These are phyloP conservation scores for Maccullochella peelii DNA, from an alignment of 2,113 vertebrate genomes.

Conservation along the genomic window DNA sequence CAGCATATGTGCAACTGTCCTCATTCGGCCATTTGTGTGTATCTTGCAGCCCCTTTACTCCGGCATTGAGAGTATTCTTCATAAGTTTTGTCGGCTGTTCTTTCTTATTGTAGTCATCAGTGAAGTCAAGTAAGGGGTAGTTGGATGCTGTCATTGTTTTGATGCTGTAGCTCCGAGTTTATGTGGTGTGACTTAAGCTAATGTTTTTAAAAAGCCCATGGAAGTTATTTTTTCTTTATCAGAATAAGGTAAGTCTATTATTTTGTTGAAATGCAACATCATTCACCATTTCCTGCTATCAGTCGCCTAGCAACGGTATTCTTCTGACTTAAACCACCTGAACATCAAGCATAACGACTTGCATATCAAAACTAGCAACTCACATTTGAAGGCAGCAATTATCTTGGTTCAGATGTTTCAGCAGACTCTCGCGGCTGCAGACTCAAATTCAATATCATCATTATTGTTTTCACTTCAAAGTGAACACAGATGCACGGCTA, in stretches of 20 bases:
- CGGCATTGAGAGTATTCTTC: background rate
- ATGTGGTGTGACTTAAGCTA: background rate
- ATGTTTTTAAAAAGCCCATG: background rate
- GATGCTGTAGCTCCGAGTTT: background rate
- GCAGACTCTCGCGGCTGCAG: background rate
- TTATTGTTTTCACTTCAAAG: background rate
- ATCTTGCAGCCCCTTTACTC: background rate
- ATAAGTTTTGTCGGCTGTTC: background rate
- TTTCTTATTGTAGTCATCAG: background rate
- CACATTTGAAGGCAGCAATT: background rate
- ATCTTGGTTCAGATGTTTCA: background rate
- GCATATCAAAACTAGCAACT: background rate
- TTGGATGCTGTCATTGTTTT: background rate
- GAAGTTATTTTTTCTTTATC: background rate
- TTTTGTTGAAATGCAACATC: background rate
- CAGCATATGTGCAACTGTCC: background rate
- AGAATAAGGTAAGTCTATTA: background rate
- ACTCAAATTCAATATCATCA: background rate
- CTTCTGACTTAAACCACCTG: background rate
- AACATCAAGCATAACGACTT: background rate
- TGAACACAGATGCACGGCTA: background rate
- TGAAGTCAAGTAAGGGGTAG: too few relatives aligned
- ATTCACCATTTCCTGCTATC: background rate
- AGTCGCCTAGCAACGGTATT: constrained; percentile 31
- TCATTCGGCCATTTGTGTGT: background rate